Evolutionary conservation across 2,797 vertebrate species (phyloP).

Genomic region (Cynodonichthys magdalenae): DNA sequence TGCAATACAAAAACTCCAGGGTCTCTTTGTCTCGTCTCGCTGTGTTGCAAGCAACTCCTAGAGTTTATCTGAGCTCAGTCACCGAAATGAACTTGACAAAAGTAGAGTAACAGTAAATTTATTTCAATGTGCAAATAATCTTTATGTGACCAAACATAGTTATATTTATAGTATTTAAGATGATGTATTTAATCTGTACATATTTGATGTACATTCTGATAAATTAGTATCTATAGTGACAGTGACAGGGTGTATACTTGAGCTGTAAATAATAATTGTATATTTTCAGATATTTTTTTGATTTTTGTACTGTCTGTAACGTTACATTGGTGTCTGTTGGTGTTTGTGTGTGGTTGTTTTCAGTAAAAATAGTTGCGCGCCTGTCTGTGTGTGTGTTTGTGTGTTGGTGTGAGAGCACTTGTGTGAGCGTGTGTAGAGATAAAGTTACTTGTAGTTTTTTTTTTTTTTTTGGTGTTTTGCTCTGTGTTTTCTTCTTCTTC

Average conservation of each 20-base stretch:
- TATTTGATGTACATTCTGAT: slow-evolving; percentile 82
- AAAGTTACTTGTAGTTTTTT: slow-evolving; percentile 55
- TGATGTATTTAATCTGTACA: slow-evolving; percentile 79
- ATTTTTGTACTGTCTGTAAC: slow-evolving; percentile 79
- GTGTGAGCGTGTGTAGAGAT: slow-evolving; percentile 36
- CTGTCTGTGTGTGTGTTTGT: slow-evolving; percentile 28
- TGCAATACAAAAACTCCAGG: slow-evolving; percentile 61
- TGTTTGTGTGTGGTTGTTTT: slow-evolving; percentile 68
- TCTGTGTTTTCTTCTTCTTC: slow-evolving; percentile 68
- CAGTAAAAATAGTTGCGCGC: slow-evolving; percentile 43
- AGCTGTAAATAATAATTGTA: slow-evolving; percentile 83
- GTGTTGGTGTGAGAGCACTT: slow-evolving; percentile 14
- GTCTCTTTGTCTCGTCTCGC: slow-evolving; percentile 57
- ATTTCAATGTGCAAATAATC: slow-evolving; percentile 75
- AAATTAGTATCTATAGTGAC: slow-evolving; percentile 76
- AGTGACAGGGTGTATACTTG: slow-evolving; percentile 77
- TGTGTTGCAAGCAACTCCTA: slow-evolving; percentile 49
- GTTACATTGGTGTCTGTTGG: slow-evolving; percentile 72
- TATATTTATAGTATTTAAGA: slow-evolving; percentile 83
- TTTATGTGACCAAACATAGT: slow-evolving; percentile 77
- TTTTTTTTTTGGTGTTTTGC: slow-evolving; percentile 68
- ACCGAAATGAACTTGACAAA: slow-evolving; percentile 47
- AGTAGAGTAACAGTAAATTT: slow-evolving; percentile 62
- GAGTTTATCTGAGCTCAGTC: slow-evolving; percentile 39
- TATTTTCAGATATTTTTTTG: slow-evolving; percentile 82